Conservation (phyloP, 2,888 invertebrate species). For the Agriopis aurantiaria region DNA sequence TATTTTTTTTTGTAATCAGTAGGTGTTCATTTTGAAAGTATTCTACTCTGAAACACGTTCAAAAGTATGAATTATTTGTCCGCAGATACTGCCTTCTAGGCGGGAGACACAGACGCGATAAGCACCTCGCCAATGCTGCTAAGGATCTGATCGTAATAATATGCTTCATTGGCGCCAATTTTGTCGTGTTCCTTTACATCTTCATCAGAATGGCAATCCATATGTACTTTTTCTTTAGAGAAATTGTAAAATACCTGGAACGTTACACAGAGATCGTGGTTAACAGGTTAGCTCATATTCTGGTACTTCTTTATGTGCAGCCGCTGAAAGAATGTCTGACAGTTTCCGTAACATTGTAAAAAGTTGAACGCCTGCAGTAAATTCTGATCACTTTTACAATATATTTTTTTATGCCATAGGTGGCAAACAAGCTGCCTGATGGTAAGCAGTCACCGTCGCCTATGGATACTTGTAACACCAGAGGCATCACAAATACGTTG, state of each 20-base stretch:
- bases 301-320: no score
- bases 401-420: no score
- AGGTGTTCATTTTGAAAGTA: no score
- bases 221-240: conserved; percentile 36
- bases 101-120: conserved; percentile 40
- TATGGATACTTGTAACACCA: no score
- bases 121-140: conserved; percentile 41
- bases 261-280: conserved; percentile 12
- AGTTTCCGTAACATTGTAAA: no score
- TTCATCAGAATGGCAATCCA: conserved; percentile 50
- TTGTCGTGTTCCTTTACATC: conserved; percentile 55
- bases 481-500: no score
- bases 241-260: conserved; percentile 36
- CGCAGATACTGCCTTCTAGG: conserved; percentile 57
- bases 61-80: conserved; percentile 1
- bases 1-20: no score
- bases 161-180: conserved; percentile 59
- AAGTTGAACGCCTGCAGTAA: no score
- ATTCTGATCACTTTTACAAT: no score
- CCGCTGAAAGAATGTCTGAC: no score
- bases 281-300: conserved; percentile 1
- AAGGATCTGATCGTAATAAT: conserved; percentile 51
- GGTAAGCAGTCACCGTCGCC: no score
- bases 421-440: no score
- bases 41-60: neutral